Evolutionary conservation across 2,797 vertebrate genomes (phyloP).

Genomic region (Apodemus agrarius): DNA sequence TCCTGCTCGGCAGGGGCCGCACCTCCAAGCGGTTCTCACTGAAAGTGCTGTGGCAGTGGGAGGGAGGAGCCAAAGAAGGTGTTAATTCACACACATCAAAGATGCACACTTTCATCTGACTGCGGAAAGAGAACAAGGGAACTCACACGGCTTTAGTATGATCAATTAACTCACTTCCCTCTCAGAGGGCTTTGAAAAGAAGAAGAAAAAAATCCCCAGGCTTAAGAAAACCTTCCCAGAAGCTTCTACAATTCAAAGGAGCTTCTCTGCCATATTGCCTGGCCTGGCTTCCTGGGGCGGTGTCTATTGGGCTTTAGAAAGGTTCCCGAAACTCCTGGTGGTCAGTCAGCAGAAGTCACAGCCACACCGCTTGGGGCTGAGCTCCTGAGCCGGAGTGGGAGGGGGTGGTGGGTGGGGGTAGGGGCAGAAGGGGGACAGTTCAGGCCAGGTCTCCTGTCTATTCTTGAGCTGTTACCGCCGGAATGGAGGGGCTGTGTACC

Average conservation of each 20-base stretch:
- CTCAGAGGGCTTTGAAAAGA: background rate
- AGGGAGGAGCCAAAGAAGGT: slow-evolving; percentile 31
- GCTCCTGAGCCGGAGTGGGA: background rate
- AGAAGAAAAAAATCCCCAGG: background rate
- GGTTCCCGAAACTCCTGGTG: background rate
- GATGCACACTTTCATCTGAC: background rate
- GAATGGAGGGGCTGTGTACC: background rate
- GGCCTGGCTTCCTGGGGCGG: too few relatives aligned
- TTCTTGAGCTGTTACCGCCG: background rate
- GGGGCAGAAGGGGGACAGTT: too few relatives aligned
- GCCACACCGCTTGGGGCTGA: background rate
- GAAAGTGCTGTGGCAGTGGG: background rate
- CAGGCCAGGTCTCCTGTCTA: background rate
- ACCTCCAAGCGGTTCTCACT: background rate
- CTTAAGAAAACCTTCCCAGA: background rate
- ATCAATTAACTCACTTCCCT: slow-evolving; percentile 32
- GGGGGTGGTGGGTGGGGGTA: background rate
- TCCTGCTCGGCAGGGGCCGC: background rate
- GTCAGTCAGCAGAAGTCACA: background rate
- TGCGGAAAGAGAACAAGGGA: background rate
- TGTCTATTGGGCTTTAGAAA: background rate
- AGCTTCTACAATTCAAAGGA: background rate
- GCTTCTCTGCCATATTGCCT: background rate
- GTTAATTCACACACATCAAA: slow-evolving; percentile 33
- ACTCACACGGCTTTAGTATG: background rate